Conservation (phyloP, 2,797 vertebrate species). For the Hybognathus amarus region DNA sequence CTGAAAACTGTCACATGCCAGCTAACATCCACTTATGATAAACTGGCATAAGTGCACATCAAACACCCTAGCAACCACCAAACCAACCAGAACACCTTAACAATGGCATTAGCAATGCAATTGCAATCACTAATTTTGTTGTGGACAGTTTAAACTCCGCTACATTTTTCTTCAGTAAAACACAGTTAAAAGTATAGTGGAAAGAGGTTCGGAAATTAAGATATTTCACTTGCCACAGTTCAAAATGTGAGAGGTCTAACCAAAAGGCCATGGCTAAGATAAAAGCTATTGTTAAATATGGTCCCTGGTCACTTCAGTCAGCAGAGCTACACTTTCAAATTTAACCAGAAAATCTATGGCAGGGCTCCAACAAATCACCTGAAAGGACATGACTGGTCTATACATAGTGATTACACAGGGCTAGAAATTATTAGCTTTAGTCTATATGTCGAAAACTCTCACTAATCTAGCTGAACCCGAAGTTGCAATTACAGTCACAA, state of each 20-base stretch:
- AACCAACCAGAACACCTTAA: neutral
- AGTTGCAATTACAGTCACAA: constrained; percentile 48
- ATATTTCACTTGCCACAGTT: neutral
- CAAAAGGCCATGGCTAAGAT: constrained; percentile 2
- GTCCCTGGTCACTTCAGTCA: constrained; percentile 15
- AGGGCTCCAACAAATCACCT: constrained; percentile 19
- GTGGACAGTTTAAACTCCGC: neutral
- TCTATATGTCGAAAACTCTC: constrained; percentile 19
- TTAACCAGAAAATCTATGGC: constrained; percentile 45
- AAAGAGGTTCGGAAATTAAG: neutral
- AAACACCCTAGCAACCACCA: neutral
- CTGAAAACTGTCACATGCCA: neutral
- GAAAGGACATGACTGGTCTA: constrained; percentile 1
- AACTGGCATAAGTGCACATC: too few relatives aligned
- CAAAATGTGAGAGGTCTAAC: constrained; percentile 13
- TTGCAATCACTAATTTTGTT: neutral
- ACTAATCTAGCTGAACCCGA: constrained; percentile 31
- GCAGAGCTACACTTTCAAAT: constrained; percentile 41
- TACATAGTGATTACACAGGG: constrained; percentile 14
- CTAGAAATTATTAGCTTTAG: constrained; percentile 28
- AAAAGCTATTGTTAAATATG: constrained; percentile 25
- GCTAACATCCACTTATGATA: neutral
- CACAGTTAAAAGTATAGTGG: neutral
- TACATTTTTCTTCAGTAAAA: neutral
- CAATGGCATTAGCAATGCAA: neutral